Base-by-base conservation (phyloP, 2,888 invertebrate genomes). In the Cheilosia grossa region DNA sequence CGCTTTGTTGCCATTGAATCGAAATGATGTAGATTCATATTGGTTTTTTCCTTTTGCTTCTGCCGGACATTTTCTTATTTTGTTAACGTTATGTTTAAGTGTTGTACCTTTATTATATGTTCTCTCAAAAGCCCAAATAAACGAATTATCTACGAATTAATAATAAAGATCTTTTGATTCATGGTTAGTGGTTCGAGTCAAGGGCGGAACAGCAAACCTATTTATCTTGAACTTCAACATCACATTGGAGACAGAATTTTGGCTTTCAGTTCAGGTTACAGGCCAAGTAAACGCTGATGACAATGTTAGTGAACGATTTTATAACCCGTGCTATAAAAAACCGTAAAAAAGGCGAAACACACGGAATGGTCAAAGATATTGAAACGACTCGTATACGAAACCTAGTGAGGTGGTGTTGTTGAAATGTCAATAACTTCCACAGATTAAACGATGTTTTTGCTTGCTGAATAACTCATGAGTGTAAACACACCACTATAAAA, bases 91-190 rank as follows among this genome's bases (percentile, higher is more conserved):
- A 72, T 72, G 37, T 66, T 66, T 82, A 82, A 82, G 82, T 82
- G 82, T 78, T 82, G 78, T 78, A 66, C 64, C 42, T 80, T 80
- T 80, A 74, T 67, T 67, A 44, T 67, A 80, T 59, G 56, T 56
- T 66, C 78, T 72, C 33, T 74, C 51, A 58, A 79, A 72, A 58
- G 64, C 66, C 44, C 33, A 64, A 80, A 82, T 82, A 82, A 82
- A 82, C 72, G 66, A 82, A 72, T 40, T 72, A 61, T 82, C 30
- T 59, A 72, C 58, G 70, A 82, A 72, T 53, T 33, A 33, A 53
- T 17, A 4, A 40, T 15, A 66, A 59, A 54, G 10, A 42, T 72
- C 19, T 59, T 78, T 54, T 72, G 72, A 51, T 51, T 81, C 33
- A 19, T 64, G 30, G 24, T 63, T 21, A 24, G 21, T 54, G 42